Evolutionary conservation across 2,113 vertebrate species (phyloP).

Genomic region (Nannospalax galili): DNA sequence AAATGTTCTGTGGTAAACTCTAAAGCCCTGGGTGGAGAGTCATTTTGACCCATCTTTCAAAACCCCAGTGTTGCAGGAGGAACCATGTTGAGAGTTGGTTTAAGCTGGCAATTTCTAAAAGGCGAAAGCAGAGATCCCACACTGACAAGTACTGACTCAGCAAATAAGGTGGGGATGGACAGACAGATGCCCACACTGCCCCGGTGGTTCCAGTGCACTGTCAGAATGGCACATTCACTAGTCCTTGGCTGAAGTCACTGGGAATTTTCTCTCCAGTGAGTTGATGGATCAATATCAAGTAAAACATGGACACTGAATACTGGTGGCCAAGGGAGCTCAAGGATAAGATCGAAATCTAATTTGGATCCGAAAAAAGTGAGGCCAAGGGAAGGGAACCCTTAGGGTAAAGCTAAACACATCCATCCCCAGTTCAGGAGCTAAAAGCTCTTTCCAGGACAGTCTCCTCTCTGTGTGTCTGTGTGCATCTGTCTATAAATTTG

Average conservation of each 20-base stretch:
- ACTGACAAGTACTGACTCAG: background rate
- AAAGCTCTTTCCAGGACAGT: background rate
- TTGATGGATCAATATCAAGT: accelerated
- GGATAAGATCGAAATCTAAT: conserved; percentile 22
- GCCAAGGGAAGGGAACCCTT: background rate
- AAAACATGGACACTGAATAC: background rate
- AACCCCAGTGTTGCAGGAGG: background rate
- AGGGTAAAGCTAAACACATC: background rate
- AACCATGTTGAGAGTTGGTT: background rate
- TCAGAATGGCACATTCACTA: background rate
- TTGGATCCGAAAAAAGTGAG: conserved; percentile 36
- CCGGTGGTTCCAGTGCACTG: background rate
- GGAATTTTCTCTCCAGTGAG: background rate
- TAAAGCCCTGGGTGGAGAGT: background rate
- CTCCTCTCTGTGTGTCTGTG: background rate
- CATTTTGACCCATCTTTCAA: background rate
- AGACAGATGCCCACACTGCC: background rate
- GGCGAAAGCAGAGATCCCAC: background rate
- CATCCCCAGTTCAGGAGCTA: background rate
- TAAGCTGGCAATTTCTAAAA: background rate
- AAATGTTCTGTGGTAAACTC: background rate
- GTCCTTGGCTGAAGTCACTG: background rate
- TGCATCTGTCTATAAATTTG: too few species aligned
- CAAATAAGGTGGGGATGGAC: background rate
- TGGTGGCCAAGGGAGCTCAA: background rate